A percentile compares a stretch with the other conserved stretches of the same genome.
phyloP scores from a whole-genome alignment of 2,888 invertebrate species.

The Eupithecia tripunctaria region DNA sequence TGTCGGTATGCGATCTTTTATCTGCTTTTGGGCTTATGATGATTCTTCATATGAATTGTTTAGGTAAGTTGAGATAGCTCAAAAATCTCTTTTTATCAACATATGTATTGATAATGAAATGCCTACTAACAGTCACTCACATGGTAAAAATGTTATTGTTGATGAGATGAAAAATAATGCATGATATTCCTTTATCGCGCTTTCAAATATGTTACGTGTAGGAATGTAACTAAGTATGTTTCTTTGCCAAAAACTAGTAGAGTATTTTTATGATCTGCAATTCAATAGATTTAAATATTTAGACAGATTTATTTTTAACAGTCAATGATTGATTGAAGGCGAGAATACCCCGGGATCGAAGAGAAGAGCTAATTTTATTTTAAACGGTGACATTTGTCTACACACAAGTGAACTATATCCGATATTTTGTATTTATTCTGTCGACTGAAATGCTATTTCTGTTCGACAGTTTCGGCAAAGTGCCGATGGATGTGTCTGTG shows the following conservation, averaged over 20 bases:
- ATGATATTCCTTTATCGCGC: background rate
- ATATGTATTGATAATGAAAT: background rate
- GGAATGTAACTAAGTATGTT: no score
- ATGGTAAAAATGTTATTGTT: background rate
- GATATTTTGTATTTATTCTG: constrained; percentile 64
- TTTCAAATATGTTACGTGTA: background rate
- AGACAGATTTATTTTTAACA: constrained; percentile 21
- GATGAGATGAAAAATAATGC: background rate
- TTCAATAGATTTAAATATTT: constrained; percentile 8
- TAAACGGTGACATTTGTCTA: constrained; percentile 65
- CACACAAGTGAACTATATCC: constrained; percentile 65
- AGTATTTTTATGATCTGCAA: background rate
- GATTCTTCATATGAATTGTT: background rate
- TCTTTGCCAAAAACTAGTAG: background rate
- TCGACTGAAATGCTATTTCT: constrained; percentile 62
- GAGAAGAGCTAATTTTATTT: constrained; percentile 54
- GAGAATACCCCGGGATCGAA: constrained; percentile 47
- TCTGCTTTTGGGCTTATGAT: constrained; percentile 23
- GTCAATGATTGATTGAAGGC: constrained; percentile 27
- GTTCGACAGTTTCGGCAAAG: constrained; percentile 57
- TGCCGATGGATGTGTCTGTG: constrained; percentile 68
- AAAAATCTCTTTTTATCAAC: background rate
- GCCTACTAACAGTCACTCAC: background rate
- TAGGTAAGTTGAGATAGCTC: background rate
- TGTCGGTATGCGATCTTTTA: constrained; percentile 44